A percentile compares a stretch with the other conserved stretches of the same genome.
Conservation (phyloP, 2,113 vertebrate species). For the Anseranas semipalmata region DNA sequence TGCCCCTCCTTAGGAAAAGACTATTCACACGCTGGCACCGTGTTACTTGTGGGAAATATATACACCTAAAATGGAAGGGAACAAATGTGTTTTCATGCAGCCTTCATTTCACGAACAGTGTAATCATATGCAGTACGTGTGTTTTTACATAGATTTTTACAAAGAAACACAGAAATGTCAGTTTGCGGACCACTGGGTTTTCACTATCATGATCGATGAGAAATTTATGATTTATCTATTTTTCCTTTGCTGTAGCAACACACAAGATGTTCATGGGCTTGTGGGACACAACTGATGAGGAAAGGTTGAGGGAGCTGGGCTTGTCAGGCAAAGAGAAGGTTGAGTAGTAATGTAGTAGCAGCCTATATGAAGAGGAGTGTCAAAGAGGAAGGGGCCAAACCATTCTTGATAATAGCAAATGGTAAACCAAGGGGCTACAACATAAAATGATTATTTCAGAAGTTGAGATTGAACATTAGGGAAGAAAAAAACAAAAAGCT, state of each 20-base stretch:
- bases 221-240: not conserved
- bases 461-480: not conserved
- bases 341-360: not conserved
- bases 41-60: not conserved
- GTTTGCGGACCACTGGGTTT: not conserved
- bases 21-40: not conserved
- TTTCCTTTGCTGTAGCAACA: not conserved
- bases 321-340: not conserved
- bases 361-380: not conserved
- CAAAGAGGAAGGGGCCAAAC: not conserved
- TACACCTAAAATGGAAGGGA: not conserved
- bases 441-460: not conserved
- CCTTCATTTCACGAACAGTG: not conserved
- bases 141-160: not conserved
- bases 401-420: not conserved
- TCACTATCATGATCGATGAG: not conserved
- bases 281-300: not conserved
- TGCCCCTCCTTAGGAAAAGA: not conserved
- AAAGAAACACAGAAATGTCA: not conserved
- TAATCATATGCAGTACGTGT: fast-evolving
- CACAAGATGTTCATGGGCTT: not conserved
- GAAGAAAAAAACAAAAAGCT: not conserved
- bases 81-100: not conserved
- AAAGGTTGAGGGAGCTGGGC: not conserved
- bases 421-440: not conserved